Conservation (phyloP, 1,140 invertebrate genomes). For the Diprion similis region DNA sequence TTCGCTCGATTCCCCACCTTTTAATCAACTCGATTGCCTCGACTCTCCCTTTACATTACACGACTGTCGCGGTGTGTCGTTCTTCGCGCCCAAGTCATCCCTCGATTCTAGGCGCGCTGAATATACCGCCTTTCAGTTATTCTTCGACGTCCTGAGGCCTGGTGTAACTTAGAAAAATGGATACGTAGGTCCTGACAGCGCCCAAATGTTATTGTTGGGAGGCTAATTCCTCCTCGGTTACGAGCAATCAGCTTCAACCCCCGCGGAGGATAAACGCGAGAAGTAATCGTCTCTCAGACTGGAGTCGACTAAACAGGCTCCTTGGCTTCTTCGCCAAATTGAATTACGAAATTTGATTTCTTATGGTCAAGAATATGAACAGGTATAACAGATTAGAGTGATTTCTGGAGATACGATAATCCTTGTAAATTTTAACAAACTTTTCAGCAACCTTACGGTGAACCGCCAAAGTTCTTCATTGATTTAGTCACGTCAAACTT, state of each 20-base stretch:
- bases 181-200: too few relatives aligned
- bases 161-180: too few relatives aligned
- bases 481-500: too few relatives aligned
- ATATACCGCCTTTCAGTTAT: too few relatives aligned
- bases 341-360: background rate
- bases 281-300: background rate
- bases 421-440: too few relatives aligned
- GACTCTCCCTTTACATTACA: slow-evolving; percentile 34
- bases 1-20: slow-evolving; percentile 48
- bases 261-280: background rate
- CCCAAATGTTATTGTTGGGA: background rate
- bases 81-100: slow-evolving; percentile 41
- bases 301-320: background rate
- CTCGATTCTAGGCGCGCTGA: background rate
- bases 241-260: background rate
- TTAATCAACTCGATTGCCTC: slow-evolving; percentile 48
- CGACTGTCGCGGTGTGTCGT: slow-evolving; percentile 29
- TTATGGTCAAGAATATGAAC: background rate
- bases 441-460: too few relatives aligned
- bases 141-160: too few relatives aligned
- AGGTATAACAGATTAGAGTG: too few relatives aligned
- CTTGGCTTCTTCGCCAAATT: background rate
- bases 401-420: too few relatives aligned
- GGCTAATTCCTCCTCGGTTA: background rate
- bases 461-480: too few relatives aligned